These are phyloP conservation scores for Macroramphosus scolopax DNA, from an alignment of 2,797 vertebrate genomes.

Conservation along the genomic window DNA sequence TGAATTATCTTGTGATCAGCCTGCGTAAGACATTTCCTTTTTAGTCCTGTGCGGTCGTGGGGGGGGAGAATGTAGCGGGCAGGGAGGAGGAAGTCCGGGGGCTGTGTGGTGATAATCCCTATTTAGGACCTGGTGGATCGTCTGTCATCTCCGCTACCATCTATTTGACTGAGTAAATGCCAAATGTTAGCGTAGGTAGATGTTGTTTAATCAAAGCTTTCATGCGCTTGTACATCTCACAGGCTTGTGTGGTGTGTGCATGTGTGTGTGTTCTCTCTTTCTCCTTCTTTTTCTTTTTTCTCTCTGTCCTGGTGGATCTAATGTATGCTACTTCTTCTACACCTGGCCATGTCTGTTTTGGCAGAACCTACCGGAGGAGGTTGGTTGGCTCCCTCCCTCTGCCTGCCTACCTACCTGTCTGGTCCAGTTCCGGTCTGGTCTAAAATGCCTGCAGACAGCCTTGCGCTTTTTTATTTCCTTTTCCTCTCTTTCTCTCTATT, in stretches of 20 bases:
- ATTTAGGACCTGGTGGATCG: slow-evolving; percentile 24
- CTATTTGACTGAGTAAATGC: slow-evolving; percentile 9
- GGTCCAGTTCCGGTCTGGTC: slow-evolving; percentile 64
- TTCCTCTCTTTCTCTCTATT: slow-evolving; percentile 15
- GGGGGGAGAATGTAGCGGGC: slow-evolving; percentile 1
- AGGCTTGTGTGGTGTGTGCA: slow-evolving; percentile 67
- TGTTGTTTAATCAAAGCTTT: slow-evolving; percentile 39
- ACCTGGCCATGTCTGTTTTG: slow-evolving; percentile 77
- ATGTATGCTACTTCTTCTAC: slow-evolving; percentile 73
- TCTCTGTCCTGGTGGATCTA: slow-evolving; percentile 76
- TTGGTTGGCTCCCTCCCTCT: slow-evolving; percentile 80
- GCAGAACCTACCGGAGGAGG: slow-evolving; percentile 84
- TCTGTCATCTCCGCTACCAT: slow-evolving; percentile 21
- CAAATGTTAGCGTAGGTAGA: slow-evolving; percentile 13
- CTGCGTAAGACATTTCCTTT: slow-evolving; percentile 22
- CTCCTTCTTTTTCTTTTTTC: slow-evolving; percentile 53
- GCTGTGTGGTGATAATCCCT: slow-evolving; percentile 21
- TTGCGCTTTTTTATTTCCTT: slow-evolving; percentile 47
- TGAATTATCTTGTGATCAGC: slow-evolving; percentile 11
- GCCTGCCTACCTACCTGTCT: slow-evolving; percentile 71
- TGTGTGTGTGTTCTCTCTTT: slow-evolving; percentile 57
- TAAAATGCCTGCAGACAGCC: slow-evolving; percentile 76
- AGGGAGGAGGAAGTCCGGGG: slow-evolving; percentile 10
- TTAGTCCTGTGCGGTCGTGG: slow-evolving; percentile 12
- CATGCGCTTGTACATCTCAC: slow-evolving; percentile 60